Evolutionary conservation across 2,113 vertebrate species (phyloP), one percentile per base, ranked within the genome.

Genomic region (Conger conger): DNA sequence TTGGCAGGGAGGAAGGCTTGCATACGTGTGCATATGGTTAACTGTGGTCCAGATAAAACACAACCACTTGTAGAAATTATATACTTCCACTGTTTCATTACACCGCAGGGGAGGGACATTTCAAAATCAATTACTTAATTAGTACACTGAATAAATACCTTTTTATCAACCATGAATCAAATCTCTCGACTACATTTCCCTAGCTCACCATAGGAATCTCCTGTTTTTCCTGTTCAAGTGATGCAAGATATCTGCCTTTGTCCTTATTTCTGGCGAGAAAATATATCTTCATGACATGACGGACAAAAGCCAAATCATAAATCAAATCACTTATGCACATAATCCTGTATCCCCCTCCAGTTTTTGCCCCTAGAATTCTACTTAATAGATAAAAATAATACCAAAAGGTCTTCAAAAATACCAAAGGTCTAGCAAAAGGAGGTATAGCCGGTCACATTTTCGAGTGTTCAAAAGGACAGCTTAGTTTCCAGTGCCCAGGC

Each of bases 1-100:
- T 90, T 89, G 88, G 86, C 86, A 89, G 89, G 76, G 33, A 82
- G 82, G 84, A 50, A 37, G 85, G 85, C 27, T 35, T 86, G 38
- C 35, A 73, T 73, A 9, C 5, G 27, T 33, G 68, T n/a, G 68
- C 68, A 73, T 73, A 73, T 11, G n/a, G 11, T n/a, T 17, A 7
- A 17, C n/a, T 73, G 68, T 73, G n/a, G 68, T 73, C 20, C 2
- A 63, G 57, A 63, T 20, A 11, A 63, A 73, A n/a, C 33, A n/a
- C 68, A 73, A 73, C n/a, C n/a, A 73, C 68, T 73, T 73, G n/a
- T 33, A 8, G 7, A 73, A 73, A 73, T 73, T n/a, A 73, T n/a
- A 33, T 9, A 27, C 9, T 73, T 73, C 27, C 68, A 33, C n/a
- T 73, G 68, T 11, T 73, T 8, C n/a, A 33, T 11, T 33, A n/a